A percentile compares a stretch with the other conserved stretches of the same genome.
Conservation (phyloP, 2,113 vertebrate genomes). For the Pyrgilauda ruficollis region DNA sequence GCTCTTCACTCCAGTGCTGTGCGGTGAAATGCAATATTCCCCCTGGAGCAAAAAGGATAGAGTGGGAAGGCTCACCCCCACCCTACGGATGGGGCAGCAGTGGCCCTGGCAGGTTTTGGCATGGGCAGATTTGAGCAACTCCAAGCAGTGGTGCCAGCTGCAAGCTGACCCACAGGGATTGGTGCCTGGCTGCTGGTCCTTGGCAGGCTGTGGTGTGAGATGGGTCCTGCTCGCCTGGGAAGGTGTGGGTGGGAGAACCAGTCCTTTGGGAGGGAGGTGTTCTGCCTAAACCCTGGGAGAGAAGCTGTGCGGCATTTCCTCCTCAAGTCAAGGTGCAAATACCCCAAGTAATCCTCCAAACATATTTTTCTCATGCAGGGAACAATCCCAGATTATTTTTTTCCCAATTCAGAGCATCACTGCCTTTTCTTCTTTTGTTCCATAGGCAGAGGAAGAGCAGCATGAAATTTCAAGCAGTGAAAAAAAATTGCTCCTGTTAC, state of each 20-base stretch:
- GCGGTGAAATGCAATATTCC: not conserved
- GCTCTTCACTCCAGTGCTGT: not conserved
- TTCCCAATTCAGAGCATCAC: not conserved
- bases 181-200: not conserved
- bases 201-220: not conserved
- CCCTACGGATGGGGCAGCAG: not conserved
- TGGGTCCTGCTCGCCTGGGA: accelerated
- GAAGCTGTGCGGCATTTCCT: not conserved
- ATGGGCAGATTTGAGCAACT: accelerated
- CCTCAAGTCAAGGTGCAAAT: not conserved
- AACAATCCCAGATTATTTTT: not conserved
- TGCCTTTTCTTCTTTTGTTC: not conserved
- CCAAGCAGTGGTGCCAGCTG: not conserved
- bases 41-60: not conserved
- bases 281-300: not conserved
- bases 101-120: not conserved
- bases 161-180: accelerated
- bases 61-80: accelerated
- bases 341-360: not conserved
- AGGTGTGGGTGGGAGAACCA: not conserved
- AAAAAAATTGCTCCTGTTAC: not conserved
- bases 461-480: not conserved
- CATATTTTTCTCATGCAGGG: not conserved
- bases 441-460: not conserved
- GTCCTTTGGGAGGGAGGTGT: not conserved